These are phyloP conservation scores for Diploscapter pachys DNA, from an alignment of 1,140 invertebrate genomes.

Conservation along the genomic window DNA sequence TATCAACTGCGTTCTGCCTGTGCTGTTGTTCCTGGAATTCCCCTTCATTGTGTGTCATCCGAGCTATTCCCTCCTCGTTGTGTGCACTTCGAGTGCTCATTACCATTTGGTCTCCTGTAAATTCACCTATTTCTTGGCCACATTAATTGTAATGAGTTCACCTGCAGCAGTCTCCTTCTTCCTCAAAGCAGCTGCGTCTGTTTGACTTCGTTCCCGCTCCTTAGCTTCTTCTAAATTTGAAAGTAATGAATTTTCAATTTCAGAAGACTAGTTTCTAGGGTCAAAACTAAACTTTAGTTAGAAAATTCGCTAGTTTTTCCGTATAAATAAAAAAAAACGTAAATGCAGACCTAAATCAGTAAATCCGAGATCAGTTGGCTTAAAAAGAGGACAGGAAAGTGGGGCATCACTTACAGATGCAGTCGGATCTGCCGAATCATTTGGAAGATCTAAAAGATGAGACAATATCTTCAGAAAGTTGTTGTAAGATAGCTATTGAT, in stretches of 20 bases:
- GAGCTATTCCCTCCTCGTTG: background rate
- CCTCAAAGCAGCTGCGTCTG: constrained; percentile 7
- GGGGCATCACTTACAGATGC: background rate
- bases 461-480: constrained; percentile 6
- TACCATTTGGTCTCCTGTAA: too few relatives aligned
- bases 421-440: background rate
- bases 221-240: constrained; percentile 13
- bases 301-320: too few relatives aligned
- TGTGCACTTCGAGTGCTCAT: too few relatives aligned
- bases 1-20: constrained; percentile 24
- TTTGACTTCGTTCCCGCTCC: constrained; percentile 18
- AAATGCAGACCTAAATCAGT: constrained; percentile 15
- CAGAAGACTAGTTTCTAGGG: too few relatives aligned
- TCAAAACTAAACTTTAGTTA: too few relatives aligned
- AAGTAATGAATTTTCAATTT: background rate
- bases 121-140: too few relatives aligned
- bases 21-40: constrained; percentile 13
- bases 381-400: constrained; percentile 12
- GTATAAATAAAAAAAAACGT: background rate
- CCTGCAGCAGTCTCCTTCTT: too few relatives aligned
- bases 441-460: background rate
- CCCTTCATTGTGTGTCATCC: constrained; percentile 1
- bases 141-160: too few relatives aligned
- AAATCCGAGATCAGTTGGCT: constrained; percentile 28
- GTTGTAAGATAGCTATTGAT: too few relatives aligned